Evolutionary conservation across 2,797 vertebrate genomes (phyloP), one percentile per base, ranked within the genome.

Genomic region (Novumbra hubbsi): DNA sequence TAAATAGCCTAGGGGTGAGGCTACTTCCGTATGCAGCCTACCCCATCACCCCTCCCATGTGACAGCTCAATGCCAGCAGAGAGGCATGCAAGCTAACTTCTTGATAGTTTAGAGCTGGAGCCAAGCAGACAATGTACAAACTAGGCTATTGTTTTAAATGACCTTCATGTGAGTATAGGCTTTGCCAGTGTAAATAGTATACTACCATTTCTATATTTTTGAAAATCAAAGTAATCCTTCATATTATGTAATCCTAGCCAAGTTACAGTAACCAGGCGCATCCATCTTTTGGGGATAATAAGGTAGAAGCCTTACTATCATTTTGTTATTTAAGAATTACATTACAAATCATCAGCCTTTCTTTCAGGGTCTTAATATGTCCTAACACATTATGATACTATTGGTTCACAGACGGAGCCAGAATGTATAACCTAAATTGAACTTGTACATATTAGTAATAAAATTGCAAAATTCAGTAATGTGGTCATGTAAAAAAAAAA

Each of bases 1-100:
- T 76, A 50, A 71, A 65, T 52, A 76, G 70, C 32, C 30, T 67
- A 1, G 12, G 70, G 83, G 83, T 85, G 73, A 84, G 75, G 71
- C 67, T 68, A 65, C 0, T 17, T 19, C 28, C 45, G 32, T 15
- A 3, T 55, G 64, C 67, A 1, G 14, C n/a, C 5, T 50, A 73
- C 79, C 76, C 67, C 11, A 15, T 66, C 66, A 75, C 77, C 76
- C 73, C 65, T 16, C 65, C 66, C 41, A 17, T 32, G 45, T 38
- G 72, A 17, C 21, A 8, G 57, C 48, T 32, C 28, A 5, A 38
- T 4, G 32, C 49, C 21, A 27, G 32, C 49, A 38, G 70, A 45
- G 32, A 71, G 72, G 72, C 48, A n/a, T 55, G 48, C 28, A 34
- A 15, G 19, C 49, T 21, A 57, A 62, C 27, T 62, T 65, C 68